Conservation (phyloP, 2,113 vertebrate genomes). For the Neotragus moschatus region DNA sequence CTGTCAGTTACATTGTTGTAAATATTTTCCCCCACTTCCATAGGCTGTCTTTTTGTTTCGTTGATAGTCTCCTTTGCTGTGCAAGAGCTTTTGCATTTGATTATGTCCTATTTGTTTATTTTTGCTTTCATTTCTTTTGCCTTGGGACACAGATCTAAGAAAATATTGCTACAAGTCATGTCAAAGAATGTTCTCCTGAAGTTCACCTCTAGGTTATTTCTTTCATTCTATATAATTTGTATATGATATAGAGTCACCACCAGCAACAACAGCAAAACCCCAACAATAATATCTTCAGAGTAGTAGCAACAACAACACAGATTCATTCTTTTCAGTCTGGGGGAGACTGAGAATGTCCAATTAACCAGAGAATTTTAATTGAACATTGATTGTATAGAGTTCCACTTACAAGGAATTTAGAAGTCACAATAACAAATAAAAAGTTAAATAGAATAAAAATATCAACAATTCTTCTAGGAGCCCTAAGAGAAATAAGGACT, state of each 20-base stretch:
- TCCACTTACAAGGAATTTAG: background rate
- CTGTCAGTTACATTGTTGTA: background rate
- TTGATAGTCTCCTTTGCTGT: background rate
- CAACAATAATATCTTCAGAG: background rate
- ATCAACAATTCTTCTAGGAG: background rate
- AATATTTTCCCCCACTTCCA: background rate
- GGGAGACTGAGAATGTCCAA: background rate
- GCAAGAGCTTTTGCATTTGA: background rate
- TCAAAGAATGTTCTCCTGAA: background rate
- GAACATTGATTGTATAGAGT: background rate
- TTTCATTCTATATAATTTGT: background rate
- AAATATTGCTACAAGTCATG: background rate
- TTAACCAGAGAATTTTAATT: background rate
- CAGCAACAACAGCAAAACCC: background rate
- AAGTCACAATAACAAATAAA: background rate
- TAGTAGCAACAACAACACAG: background rate
- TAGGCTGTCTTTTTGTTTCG: background rate
- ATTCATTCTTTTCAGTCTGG: background rate
- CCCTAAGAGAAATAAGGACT: background rate
- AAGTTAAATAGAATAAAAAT: background rate
- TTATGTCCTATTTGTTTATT: background rate
- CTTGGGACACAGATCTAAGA: background rate
- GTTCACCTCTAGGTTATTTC: background rate
- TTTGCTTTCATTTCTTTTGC: background rate
- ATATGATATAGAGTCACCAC: background rate